These are phyloP conservation scores for Esox niger DNA, from an alignment of 2,113 vertebrate genomes.

Conservation along the genomic window DNA sequence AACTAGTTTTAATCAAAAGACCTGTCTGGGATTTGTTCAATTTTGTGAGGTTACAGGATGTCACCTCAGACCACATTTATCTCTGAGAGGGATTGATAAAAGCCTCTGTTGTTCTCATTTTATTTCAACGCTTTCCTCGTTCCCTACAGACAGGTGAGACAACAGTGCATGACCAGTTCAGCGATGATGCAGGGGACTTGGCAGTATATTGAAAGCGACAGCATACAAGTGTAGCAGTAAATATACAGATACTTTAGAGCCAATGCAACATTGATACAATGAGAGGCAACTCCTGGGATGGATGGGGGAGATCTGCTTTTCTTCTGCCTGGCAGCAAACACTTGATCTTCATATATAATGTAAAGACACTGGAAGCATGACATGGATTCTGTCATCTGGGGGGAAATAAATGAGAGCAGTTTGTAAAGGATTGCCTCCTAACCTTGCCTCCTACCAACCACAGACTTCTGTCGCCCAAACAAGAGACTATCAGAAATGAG, in stretches of 20 bases:
- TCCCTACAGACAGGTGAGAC: neutral
- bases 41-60: slow-evolving; percentile 5
- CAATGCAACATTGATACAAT: neutral
- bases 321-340: neutral
- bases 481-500: slow-evolving; percentile 7
- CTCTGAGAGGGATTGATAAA: slow-evolving; percentile 21
- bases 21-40: slow-evolving; percentile 38
- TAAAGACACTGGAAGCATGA: slow-evolving; percentile 12
- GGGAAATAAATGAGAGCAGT: neutral
- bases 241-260: neutral
- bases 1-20: slow-evolving; percentile 23
- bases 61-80: neutral
- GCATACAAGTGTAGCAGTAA: neutral
- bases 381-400: neutral
- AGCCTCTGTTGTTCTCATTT: slow-evolving; percentile 15
- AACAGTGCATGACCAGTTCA: neutral
- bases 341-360: slow-evolving; percentile 17
- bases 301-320: neutral
- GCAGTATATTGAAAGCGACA: slow-evolving; percentile 11
- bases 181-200: slow-evolving; percentile 14
- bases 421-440: neutral
- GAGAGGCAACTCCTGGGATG: neutral
- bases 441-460: slow-evolving; percentile 1
- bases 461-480: slow-evolving; percentile 4
- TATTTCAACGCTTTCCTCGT: neutral